Evolutionary conservation across 2,113 vertebrate species (phyloP).

Genomic region (Anoplopoma fimbria): DNA sequence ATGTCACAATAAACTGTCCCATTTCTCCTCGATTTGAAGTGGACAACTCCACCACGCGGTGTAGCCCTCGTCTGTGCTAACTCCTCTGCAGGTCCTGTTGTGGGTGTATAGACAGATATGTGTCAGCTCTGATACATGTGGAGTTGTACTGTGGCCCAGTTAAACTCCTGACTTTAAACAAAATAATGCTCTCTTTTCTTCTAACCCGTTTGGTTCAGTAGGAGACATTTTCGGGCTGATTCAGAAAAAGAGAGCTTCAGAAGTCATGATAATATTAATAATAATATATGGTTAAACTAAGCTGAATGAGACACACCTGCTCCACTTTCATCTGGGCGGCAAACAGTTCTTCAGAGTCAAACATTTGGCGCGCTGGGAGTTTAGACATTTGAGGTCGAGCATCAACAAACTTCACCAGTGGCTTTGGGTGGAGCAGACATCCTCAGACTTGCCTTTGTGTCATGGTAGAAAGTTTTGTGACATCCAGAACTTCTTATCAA

Average conservation of each 20-base stretch:
- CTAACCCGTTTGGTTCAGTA: not conserved
- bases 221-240: not conserved
- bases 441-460: not conserved
- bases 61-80: no score
- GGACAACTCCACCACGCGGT: not conserved
- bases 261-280: not conserved
- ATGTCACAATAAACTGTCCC: not conserved
- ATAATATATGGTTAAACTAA: not conserved
- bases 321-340: not conserved
- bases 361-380: not conserved
- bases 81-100: not conserved
- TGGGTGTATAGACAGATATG: not conserved
- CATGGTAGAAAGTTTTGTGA: slow-evolving; percentile 14
- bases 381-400: slow-evolving; percentile 13
- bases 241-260: not conserved
- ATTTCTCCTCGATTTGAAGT: not conserved
- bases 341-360: not conserved
- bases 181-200: not conserved
- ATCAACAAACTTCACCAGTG: not conserved
- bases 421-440: not conserved
- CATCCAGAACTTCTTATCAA: slow-evolving; percentile 32
- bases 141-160: not conserved
- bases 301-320: not conserved
- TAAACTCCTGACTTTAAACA: not conserved
- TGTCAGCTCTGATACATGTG: not conserved